Percentiles rank a stretch among this genome's conserved stretches.
These are phyloP conservation scores for Leptopilina drosophilae DNA, from an alignment of 2,888 invertebrate genomes.

Conservation along the genomic window DNA sequence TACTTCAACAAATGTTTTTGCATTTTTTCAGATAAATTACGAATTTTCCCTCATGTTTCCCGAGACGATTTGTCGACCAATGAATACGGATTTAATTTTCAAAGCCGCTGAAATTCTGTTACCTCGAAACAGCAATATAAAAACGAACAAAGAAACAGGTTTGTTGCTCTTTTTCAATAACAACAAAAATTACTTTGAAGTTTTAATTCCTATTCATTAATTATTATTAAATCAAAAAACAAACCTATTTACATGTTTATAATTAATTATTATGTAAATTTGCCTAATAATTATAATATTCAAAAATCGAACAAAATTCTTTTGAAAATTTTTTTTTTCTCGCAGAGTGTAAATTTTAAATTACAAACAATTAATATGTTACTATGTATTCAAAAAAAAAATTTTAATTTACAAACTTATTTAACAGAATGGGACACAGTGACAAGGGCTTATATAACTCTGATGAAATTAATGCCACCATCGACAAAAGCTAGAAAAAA, in stretches of 20 bases:
- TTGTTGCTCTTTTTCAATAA: conserved; percentile 23
- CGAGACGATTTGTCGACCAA: conserved; percentile 12
- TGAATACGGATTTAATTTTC: conserved; percentile 42
- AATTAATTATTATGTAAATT: too few relatives aligned
- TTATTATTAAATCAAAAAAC: too few relatives aligned
- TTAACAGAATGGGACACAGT: conserved; percentile 50
- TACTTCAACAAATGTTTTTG: not conserved
- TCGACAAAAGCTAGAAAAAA: conserved; percentile 49
- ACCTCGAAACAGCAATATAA: conserved; percentile 27
- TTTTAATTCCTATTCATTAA: too few relatives aligned
- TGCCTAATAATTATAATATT: too few relatives aligned
- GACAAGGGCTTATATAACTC: conserved; percentile 44
- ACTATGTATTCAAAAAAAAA: too few relatives aligned
- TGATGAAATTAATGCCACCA: conserved; percentile 47
- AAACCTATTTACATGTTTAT: too few relatives aligned
- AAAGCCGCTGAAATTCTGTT: conserved; percentile 41
- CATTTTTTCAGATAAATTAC: conserved; percentile 35
- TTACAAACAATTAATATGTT: too few relatives aligned
- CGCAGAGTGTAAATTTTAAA: too few relatives aligned
- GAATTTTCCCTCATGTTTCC: conserved; percentile 46
- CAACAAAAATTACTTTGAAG: not conserved
- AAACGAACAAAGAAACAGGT: conserved; percentile 9
- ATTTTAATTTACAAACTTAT: not conserved
- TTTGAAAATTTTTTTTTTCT: too few relatives aligned
- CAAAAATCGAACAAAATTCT: too few relatives aligned